Base-by-base conservation (phyloP, 2,888 invertebrate species). In the Tipula unca region DNA sequence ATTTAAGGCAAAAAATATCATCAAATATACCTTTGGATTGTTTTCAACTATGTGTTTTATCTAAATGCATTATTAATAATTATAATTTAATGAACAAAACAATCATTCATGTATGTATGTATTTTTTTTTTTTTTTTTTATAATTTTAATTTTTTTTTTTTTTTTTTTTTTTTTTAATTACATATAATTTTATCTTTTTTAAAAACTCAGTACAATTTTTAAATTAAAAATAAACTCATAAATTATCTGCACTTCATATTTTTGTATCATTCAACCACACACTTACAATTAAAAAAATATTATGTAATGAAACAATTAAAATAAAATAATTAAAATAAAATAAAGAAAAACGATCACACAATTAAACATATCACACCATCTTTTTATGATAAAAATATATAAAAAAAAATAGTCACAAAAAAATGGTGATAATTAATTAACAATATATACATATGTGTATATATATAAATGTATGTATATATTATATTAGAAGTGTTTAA, bases 11-110 rank as follows among this genome's bases (percentile, higher is more conserved):
- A 88, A 88, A 86, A 87, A 87, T 88, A 88, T 88, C 88, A 87
- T 88, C 88, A 87, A 88, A 88, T 88, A 88, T 87, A 88, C 87
- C 87, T 88, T 88, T 87, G 88, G 88, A 88, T 87, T 87, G 87
- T 87, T 87, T 87, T 86, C 86, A 86, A 86, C 85, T 86, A 85
- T 84, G 36, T 36, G 36, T 84, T 84, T 84, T 84, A 32, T 84
- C 84, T 84, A 84, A 84, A 84, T 84, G 84, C 84, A 84, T 25
- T 84, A 36, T 36, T 84, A 36, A 32, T 84, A 84, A 83, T 83
- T 36, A 32, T 32, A 20, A 17, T 36, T n/a, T 20, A 84, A 36
- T 36, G 84, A 84, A 84, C 36, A 25, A 84, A 84, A 36, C 36
- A 36, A 84, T 84, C 39, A 84, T 84, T 84, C 84, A 36, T 36